Conservation (phyloP, 2,113 vertebrate genomes). For the Axis porcinus region DNA sequence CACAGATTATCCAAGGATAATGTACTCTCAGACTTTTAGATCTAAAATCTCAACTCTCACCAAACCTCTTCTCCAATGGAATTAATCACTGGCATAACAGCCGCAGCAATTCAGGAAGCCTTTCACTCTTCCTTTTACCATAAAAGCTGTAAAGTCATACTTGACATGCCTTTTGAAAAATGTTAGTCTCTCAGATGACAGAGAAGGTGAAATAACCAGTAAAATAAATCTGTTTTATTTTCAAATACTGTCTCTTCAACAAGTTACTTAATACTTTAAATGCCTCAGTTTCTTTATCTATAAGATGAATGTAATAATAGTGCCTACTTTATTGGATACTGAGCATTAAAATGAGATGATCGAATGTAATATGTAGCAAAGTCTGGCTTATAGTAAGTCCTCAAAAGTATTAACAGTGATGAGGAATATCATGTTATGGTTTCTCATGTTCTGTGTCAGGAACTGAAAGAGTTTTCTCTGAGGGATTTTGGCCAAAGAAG, state of each 20-base stretch:
- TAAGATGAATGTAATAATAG: not conserved
- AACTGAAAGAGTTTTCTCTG: not conserved
- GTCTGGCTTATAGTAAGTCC: not conserved
- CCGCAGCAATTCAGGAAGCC: not conserved
- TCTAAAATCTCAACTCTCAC: not conserved
- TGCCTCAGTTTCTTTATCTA: not conserved
- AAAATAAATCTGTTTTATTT: not conserved
- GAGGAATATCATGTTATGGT: not conserved
- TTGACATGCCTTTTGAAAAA: constrained; percentile 3
- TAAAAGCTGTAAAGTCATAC: constrained; percentile 4
- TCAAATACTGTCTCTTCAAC: not conserved
- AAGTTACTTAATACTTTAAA: not conserved
- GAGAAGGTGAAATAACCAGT: not conserved
- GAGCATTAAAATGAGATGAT: not conserved
- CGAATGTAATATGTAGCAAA: not conserved
- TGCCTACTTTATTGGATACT: not conserved
- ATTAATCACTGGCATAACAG: not conserved
- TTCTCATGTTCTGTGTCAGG: not conserved
- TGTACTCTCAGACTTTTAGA: not conserved
- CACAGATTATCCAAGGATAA: not conserved
- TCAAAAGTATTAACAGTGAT: not conserved
- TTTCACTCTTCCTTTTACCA: constrained; percentile 5
- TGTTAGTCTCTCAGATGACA: not conserved
- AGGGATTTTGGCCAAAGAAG: constrained; percentile 2
- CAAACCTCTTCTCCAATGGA: not conserved